Evolutionary conservation across 2,888 invertebrate genomes (phyloP).

Genomic region (Lobophora halterata): DNA sequence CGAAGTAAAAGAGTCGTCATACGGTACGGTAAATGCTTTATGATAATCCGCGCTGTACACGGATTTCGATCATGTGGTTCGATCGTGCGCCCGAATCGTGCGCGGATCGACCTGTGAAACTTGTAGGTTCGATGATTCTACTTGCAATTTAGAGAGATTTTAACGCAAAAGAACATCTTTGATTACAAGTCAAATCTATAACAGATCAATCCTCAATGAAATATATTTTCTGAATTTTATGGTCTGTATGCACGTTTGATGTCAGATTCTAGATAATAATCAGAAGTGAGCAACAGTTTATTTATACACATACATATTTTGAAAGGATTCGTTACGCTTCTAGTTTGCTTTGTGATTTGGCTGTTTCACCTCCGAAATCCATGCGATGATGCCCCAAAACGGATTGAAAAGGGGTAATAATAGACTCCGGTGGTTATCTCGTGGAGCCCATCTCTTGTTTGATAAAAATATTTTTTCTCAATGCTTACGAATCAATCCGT

Average conservation of each 20-base stretch:
- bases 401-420: constrained; percentile 72
- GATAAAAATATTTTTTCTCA: constrained; percentile 72
- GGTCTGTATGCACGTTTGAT: background rate
- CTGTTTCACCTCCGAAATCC: constrained; percentile 27
- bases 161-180: constrained; percentile 1
- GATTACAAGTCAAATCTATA: constrained; percentile 10
- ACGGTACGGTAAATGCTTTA: constrained; percentile 54
- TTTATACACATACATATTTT: background rate
- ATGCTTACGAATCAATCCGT: constrained; percentile 59
- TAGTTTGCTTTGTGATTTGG: constrained; percentile 10
- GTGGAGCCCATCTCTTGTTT: constrained; percentile 66
- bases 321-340: constrained; percentile 1
- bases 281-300: constrained; percentile 3
- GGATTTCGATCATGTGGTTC: constrained; percentile 71
- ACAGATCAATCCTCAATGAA: too few species aligned
- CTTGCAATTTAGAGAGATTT: constrained; percentile 12
- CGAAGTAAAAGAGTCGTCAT: constrained; percentile 70
- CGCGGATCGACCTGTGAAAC: constrained; percentile 54
- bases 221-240: background rate
- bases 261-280: background rate
- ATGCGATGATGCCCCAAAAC: constrained; percentile 39
- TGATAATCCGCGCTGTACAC: constrained; percentile 69
- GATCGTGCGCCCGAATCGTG: constrained; percentile 71
- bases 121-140: constrained; percentile 21
- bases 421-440: constrained; percentile 65